phyloP scores from a whole-genome alignment of 1,140 invertebrate species.

The Anastrepha obliqua region DNA sequence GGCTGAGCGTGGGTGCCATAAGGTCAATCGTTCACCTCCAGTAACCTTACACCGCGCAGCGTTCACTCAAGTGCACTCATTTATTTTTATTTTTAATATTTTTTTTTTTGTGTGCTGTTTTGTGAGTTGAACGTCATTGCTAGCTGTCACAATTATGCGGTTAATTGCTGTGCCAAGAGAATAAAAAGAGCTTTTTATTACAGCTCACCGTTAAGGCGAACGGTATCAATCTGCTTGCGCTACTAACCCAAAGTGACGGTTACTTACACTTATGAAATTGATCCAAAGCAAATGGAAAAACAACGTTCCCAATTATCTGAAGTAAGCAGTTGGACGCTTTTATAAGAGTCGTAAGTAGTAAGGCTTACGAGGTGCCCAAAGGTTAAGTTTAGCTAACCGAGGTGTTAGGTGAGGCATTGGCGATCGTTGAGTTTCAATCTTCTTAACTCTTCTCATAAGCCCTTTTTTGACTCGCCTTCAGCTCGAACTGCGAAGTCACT shows the following conservation, averaged over 20 bases:
- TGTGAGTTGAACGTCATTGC: background rate
- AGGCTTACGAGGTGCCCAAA: too few species aligned
- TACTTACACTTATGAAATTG: background rate
- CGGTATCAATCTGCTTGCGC: constrained; percentile 15
- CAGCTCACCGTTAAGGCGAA: background rate
- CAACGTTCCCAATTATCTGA: too few species aligned
- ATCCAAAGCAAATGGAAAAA: too few species aligned
- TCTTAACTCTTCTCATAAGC: too few species aligned
- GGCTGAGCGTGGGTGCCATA: constrained; percentile 39
- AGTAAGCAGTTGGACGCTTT: too few species aligned
- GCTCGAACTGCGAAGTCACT: too few species aligned
- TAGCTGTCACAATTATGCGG: constrained; percentile 38
- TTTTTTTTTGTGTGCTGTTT: too few species aligned
- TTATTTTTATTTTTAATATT: background rate
- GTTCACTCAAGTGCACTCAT: background rate
- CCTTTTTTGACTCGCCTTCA: too few species aligned
- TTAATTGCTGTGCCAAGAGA: background rate
- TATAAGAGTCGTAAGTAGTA: too few species aligned
- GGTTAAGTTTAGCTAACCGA: too few species aligned
- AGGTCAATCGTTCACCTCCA: constrained; percentile 45
- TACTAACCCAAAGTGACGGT: constrained; percentile 12
- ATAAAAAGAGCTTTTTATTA: background rate
- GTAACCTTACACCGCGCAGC: constrained; percentile 44
- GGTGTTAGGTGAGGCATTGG: too few species aligned
- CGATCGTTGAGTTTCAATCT: too few species aligned